Evolutionary conservation across 2,888 invertebrate genomes (phyloP).

Genomic region (Sarcophaga carnaria): DNA sequence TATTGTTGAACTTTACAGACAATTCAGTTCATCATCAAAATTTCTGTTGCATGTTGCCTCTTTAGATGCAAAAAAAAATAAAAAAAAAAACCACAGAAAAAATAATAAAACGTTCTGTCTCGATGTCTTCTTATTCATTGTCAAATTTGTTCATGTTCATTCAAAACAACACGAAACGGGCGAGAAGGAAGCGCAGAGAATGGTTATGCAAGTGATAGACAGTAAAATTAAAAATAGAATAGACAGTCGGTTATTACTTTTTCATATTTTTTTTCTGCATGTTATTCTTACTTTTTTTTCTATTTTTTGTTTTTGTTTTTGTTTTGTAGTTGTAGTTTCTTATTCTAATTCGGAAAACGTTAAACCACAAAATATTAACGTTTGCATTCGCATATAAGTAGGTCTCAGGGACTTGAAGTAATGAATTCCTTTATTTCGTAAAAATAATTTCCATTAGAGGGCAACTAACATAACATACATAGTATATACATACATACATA

Average conservation of each 20-base stretch:
- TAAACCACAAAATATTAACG: slow-evolving; percentile 16
- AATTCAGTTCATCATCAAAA: slow-evolving; percentile 52
- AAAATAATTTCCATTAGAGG: too few species aligned
- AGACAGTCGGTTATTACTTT: slow-evolving; percentile 3
- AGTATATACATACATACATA: too few species aligned
- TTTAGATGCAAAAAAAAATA: not conserved
- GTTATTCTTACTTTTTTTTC: not conserved
- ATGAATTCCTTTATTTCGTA: not conserved
- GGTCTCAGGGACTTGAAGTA: not conserved
- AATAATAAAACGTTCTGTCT: not conserved
- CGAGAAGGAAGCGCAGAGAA: not conserved
- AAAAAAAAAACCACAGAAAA: not conserved
- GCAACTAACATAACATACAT: too few species aligned
- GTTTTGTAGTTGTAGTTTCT: not conserved
- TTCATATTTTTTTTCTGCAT: slow-evolving; percentile 5
- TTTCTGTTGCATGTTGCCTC: slow-evolving; percentile 30
- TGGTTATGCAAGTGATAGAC: not conserved
- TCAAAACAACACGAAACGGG: not conserved
- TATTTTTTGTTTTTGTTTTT: not conserved
- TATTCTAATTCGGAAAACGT: slow-evolving; percentile 39
- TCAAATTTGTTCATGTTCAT: not conserved
- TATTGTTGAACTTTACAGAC: slow-evolving; percentile 66
- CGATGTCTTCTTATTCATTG: not conserved
- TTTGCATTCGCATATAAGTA: not conserved
- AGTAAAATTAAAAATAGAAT: not conserved